Conservation (phyloP, 2,113 vertebrate species). For the Probosciger aterrimus region DNA sequence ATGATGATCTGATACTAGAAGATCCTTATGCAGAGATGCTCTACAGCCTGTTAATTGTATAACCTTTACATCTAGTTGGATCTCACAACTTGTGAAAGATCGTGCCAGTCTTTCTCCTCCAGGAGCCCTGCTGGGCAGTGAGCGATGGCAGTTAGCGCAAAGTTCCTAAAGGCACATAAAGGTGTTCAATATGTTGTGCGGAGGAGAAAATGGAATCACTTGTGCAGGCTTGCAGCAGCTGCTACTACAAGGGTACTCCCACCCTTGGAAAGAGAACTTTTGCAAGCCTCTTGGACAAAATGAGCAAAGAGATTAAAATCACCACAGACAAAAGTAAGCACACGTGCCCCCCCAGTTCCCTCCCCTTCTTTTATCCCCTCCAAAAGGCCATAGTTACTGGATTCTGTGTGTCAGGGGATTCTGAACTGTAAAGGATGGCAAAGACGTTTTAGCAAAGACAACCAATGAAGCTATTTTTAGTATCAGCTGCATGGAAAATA, state of each 20-base stretch:
- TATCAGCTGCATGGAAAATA: neutral
- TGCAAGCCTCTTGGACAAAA: neutral
- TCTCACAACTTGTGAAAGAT: neutral
- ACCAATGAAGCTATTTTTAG: neutral
- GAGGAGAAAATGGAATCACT: neutral
- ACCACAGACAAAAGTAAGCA: neutral
- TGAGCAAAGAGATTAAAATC: neutral
- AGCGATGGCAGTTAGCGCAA: neutral
- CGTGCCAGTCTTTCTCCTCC: neutral
- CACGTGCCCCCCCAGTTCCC: rapidly evolving
- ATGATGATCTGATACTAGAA: neutral
- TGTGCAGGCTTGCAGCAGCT: neutral
- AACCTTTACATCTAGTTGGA: neutral
- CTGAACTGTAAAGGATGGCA: neutral
- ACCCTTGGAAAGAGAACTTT: neutral
- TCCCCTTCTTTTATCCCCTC: neutral
- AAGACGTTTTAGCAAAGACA: neutral
- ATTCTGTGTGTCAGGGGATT: neutral
- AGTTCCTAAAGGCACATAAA: neutral
- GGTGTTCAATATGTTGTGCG: neutral
- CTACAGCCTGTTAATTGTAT: neutral
- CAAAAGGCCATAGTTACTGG: neutral
- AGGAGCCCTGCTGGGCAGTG: neutral
- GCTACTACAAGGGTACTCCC: neutral
- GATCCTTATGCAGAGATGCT: neutral